Evolutionary conservation across 2,888 invertebrate genomes (phyloP).

Genomic region (Tetramorium bicarinatum): DNA sequence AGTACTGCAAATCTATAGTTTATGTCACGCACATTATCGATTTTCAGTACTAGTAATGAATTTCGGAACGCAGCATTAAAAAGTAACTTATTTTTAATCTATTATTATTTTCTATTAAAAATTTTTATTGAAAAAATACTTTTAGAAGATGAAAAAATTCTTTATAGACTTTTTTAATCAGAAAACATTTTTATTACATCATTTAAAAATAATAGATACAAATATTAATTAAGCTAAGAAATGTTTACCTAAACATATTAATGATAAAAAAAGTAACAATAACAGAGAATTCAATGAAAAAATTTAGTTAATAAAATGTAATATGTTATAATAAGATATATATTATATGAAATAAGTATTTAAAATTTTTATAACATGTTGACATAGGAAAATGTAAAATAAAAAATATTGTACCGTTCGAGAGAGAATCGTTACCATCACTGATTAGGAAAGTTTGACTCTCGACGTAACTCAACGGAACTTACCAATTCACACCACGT

Average conservation of each 20-base stretch:
- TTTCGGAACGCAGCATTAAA: too few relatives aligned
- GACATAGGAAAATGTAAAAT: neutral
- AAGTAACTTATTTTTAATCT: neutral
- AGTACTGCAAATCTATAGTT: too few relatives aligned
- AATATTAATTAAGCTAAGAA: neutral
- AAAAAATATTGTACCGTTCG: neutral
- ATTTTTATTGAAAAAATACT: neutral
- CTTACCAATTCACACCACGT: slow-evolving; percentile 65
- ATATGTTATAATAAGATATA: neutral
- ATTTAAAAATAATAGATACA: neutral
- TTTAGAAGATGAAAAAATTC: neutral
- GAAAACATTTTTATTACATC: neutral
- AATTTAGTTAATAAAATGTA: neutral
- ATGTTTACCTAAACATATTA: neutral
- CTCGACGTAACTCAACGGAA: slow-evolving; percentile 63
- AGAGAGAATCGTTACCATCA: slow-evolving; percentile 59
- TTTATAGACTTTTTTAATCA: neutral
- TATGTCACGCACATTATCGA: too few relatives aligned
- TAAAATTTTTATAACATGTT: neutral
- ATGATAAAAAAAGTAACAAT: neutral
- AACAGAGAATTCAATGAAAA: neutral
- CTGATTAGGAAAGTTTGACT: slow-evolving; percentile 63
- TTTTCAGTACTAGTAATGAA: too few relatives aligned
- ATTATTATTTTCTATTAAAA: neutral
- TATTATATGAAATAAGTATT: neutral